Conservation (phyloP, 2,113 vertebrate species). For the Nicator chloris region DNA sequence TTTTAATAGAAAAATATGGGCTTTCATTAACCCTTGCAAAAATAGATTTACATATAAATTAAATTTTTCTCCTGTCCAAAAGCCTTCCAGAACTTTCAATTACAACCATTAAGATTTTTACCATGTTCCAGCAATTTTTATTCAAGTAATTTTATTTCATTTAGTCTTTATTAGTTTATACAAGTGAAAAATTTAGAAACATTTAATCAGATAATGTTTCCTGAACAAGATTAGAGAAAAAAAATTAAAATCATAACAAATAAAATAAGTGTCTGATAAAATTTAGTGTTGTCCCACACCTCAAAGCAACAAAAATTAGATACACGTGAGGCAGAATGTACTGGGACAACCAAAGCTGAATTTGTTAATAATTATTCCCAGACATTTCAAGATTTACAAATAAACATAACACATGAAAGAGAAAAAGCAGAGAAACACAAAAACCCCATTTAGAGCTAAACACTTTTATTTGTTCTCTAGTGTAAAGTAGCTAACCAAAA, state of each 20-base stretch:
- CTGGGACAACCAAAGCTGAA: not conserved
- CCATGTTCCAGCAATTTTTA: not conserved
- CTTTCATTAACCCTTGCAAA: not conserved
- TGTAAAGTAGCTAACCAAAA: not conserved
- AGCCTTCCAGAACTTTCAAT: not conserved
- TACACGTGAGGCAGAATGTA: not conserved
- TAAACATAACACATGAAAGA: not conserved
- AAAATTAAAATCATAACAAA: not conserved
- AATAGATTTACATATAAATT: constrained; percentile 27
- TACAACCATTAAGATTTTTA: not conserved
- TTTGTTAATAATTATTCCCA: not conserved
- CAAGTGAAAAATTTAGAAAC: not conserved
- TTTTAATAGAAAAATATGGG: not conserved
- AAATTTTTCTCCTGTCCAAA: not conserved
- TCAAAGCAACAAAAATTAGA: not conserved
- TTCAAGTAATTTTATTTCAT: not conserved
- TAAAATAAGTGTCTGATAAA: not conserved
- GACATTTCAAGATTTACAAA: not conserved
- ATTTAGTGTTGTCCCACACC: not conserved
- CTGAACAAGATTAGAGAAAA: not conserved
- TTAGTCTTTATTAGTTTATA: not conserved
- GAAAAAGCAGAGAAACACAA: not conserved
- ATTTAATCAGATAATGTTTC: not conserved
- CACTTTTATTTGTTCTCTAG: not conserved
- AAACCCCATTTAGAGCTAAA: not conserved